Evolutionary conservation across 2,888 invertebrate species (phyloP).

Genomic region (Aphodius sticticus): DNA sequence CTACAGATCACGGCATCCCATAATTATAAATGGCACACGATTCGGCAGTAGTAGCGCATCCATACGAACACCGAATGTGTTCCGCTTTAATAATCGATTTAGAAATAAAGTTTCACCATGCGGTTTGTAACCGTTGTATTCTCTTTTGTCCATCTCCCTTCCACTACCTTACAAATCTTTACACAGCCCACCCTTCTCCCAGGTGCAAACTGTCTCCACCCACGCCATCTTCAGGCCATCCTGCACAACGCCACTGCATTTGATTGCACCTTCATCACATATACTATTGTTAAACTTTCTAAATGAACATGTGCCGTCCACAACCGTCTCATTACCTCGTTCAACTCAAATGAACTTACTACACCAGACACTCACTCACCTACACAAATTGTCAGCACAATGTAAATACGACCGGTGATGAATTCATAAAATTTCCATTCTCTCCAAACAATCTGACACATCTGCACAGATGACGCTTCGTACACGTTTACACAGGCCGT

Average conservation of each 20-base stretch:
- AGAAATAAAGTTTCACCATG: conserved; percentile 30
- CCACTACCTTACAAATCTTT: background rate
- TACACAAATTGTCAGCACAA: background rate
- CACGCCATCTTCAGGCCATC: conserved; percentile 8
- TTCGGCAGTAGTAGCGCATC: conserved; percentile 18
- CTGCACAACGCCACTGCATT: conserved; percentile 23
- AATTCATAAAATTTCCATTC: background rate
- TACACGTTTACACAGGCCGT: background rate
- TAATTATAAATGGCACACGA: conserved; percentile 37
- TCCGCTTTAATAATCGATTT: conserved; percentile 34
- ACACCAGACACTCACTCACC: background rate
- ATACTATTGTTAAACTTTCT: conserved; percentile 19
- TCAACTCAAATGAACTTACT: background rate
- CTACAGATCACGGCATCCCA: conserved; percentile 39
- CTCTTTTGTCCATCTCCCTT: conserved; percentile 5
- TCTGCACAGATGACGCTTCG: background rate
- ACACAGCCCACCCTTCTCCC: conserved; percentile 11
- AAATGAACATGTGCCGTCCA: conserved; percentile 7
- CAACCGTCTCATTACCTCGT: background rate
- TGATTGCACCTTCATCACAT: conserved; percentile 16
- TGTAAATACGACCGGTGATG: background rate
- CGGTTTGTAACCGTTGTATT: conserved; percentile 19
- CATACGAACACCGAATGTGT: conserved; percentile 13
- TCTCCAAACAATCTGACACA: background rate
- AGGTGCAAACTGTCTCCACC: conserved; percentile 20